Conservation (phyloP, 2,888 invertebrate species). For the Fabriciana adippe region DNA sequence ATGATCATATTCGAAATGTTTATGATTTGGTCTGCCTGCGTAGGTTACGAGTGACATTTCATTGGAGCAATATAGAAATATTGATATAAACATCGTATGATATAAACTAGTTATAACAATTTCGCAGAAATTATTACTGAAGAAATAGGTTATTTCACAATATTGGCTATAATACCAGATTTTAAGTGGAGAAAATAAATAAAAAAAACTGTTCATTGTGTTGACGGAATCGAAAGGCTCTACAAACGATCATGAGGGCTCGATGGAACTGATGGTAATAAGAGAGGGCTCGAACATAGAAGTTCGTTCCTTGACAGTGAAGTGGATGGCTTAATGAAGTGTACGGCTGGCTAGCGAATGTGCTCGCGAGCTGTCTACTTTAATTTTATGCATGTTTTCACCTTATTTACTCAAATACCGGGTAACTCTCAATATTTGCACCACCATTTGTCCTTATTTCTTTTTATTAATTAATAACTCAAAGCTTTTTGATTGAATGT, state of each 20-base stretch:
- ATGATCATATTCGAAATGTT: too few species aligned
- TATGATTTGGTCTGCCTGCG: too few species aligned
- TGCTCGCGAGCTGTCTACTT: background rate
- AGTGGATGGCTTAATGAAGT: slow-evolving; percentile 54
- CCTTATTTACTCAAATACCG: slow-evolving; percentile 2
- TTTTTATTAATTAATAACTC: too few species aligned
- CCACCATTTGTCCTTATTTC: too few species aligned
- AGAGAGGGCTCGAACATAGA: slow-evolving; percentile 44
- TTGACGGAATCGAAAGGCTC: slow-evolving; percentile 28
- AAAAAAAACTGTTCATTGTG: slow-evolving; percentile 19
- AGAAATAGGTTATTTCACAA: too few species aligned
- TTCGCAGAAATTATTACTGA: too few species aligned
- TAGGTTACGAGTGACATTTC: too few species aligned
- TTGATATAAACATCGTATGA: too few species aligned
- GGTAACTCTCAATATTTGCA: too few species aligned
- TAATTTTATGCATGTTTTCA: slow-evolving; percentile 9
- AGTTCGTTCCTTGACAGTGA: slow-evolving; percentile 62
- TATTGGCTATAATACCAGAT: background rate
- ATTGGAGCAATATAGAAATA: too few species aligned
- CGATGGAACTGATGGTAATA: slow-evolving; percentile 36
- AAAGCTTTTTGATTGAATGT: too few species aligned
- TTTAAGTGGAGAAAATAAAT: slow-evolving; percentile 15
- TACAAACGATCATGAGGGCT: slow-evolving; percentile 32
- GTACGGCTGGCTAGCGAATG: slow-evolving; percentile 45
- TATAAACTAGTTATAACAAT: too few species aligned